phyloP scores from a whole-genome alignment of 2,113 vertebrate species.

The Chunga burmeisteri region DNA sequence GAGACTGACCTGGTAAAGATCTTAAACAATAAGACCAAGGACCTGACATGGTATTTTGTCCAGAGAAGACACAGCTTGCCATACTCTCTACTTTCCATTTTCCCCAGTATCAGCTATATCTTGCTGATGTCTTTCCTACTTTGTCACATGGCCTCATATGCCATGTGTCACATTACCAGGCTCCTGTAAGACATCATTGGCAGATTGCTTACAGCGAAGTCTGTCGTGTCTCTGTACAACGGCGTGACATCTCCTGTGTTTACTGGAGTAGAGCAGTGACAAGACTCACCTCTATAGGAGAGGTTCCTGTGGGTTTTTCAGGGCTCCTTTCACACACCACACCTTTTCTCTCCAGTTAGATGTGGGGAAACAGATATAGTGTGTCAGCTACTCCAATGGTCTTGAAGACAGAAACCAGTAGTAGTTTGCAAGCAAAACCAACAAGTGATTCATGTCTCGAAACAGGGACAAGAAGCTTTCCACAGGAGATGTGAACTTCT shows the following conservation, averaged over 20 bases:
- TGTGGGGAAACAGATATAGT: fast-evolving
- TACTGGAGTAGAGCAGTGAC: not conserved
- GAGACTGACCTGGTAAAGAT: not conserved
- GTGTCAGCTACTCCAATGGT: not conserved
- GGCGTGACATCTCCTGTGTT: not conserved
- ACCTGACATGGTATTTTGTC: not conserved
- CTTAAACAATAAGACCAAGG: not conserved
- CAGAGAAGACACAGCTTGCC: not conserved
- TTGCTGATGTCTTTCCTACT: fast-evolving
- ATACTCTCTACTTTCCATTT: not conserved
- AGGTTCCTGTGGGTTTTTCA: not conserved
- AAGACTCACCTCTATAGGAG: not conserved
- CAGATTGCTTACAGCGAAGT: not conserved
- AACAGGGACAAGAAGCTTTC: not conserved
- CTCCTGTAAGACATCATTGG: not conserved
- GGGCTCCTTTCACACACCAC: not conserved
- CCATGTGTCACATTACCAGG: not conserved
- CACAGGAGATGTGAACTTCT: not conserved
- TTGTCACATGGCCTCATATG: fast-evolving
- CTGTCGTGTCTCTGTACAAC: not conserved
- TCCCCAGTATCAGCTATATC: not conserved
- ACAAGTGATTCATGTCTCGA: not conserved
- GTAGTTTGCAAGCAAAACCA: not conserved
- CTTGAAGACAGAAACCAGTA: not conserved
- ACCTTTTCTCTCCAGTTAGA: not conserved